Evolutionary conservation across 2,797 vertebrate species (phyloP), one percentile per base, ranked within the genome.

Genomic region (Rhinophrynus dorsalis): DNA sequence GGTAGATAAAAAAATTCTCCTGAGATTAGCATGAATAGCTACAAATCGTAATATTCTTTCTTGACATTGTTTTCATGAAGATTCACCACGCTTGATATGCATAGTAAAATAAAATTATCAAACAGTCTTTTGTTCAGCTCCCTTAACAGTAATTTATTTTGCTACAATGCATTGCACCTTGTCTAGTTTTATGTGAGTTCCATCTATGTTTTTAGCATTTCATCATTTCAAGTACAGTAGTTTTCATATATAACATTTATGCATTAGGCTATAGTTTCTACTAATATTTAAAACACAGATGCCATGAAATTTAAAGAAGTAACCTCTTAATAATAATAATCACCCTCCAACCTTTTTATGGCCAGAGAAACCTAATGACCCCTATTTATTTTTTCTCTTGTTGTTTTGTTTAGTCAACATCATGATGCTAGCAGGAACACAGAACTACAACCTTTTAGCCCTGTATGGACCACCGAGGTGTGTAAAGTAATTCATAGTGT

Each of bases 201-300:
- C 79, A 75, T 66, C 56, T 69, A 55, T 82, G 77, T 80, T 75
- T 78, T 63, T 78, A 78, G 78, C 76, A 79, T 76, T 65, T 68
- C 6, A 2, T 20, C 18, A 24, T 71, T 65, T 65, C 72, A 81
- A 77, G 68, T 77, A 2, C 24, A 26, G 15, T 1, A 18, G 15
- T 30, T 33, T 26, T 24, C 21, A 9, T 2, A 7, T 35, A 10
- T 12, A 10, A 35, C 3, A 45, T 44, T 24, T 10, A 32, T 29
- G 20, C 11, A 57, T 20, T 38, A 17, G 20, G 48, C 21, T 35
- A n/a, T 12, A 35, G 15, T 23, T 48, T 47, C n/a, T n/a, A n/a
- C n/a, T n/a, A n/a, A n/a, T n/a, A 23, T 47, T 23, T 32, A 45
- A 45, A 17, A 11, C 18, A 47, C 40, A 55, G 1, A 48, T 7